Conservation (phyloP, 2,888 invertebrate species). For the Drosophila nigricruria region DNA sequence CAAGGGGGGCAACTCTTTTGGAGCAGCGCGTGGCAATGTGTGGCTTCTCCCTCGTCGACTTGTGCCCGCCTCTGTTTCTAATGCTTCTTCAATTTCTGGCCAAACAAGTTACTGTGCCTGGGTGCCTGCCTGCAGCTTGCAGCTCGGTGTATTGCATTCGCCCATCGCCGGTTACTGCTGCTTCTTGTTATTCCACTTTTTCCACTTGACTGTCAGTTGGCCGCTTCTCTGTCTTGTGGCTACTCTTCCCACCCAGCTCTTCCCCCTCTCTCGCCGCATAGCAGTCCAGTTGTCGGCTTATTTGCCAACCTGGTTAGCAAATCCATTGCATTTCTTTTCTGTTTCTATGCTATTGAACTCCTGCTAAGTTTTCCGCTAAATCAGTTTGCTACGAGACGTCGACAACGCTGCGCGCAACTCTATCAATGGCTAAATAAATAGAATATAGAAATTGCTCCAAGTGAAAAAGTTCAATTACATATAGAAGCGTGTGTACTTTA, state of each 20-base stretch:
- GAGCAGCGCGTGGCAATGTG: conserved; percentile 68
- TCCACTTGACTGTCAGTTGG: conserved; percentile 71
- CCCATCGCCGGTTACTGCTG: conserved; percentile 46
- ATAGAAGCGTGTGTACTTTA: background rate
- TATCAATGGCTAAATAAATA: conserved; percentile 1
- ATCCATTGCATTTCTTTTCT: conserved; percentile 82
- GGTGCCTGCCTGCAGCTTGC: too few species aligned
- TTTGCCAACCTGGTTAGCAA: conserved; percentile 83
- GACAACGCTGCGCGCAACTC: conserved; percentile 31
- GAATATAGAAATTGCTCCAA: conserved; percentile 18
- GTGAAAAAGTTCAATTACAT: conserved; percentile 14
- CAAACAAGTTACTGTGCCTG: conserved; percentile 70
- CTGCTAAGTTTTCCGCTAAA: conserved; percentile 79
- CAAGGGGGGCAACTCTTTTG: background rate
- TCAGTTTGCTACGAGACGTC: conserved; percentile 79
- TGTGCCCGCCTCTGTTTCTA: conserved; percentile 52
- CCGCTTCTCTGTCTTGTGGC: conserved; percentile 19
- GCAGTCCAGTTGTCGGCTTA: conserved; percentile 52
- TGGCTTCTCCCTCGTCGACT: conserved; percentile 60
- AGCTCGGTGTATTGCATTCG: conserved; percentile 19
- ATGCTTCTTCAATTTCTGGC: conserved; percentile 71
- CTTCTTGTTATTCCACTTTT: conserved; percentile 81
- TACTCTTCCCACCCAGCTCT: background rate
- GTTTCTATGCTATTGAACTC: conserved; percentile 84
- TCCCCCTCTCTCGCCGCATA: background rate